These are phyloP conservation scores for Limnephilus marmoratus DNA, from an alignment of 2,888 invertebrate species.

Conservation along the genomic window DNA sequence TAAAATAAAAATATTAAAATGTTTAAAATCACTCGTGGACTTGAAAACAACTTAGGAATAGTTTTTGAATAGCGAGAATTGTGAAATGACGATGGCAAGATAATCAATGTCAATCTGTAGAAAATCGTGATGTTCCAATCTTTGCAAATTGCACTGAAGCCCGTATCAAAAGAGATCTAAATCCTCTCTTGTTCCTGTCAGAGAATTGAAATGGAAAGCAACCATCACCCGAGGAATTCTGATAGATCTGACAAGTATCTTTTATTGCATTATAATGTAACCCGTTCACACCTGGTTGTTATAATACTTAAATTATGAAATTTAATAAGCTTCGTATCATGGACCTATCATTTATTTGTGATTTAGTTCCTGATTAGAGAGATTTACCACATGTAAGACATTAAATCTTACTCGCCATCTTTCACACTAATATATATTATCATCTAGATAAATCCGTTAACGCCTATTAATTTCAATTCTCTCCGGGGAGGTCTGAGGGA, in stretches of 20 bases:
- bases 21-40: not conserved
- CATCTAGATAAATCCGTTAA: not conserved
- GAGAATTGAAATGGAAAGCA: slow-evolving; percentile 44
- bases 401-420: not conserved
- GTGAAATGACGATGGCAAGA: not conserved
- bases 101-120: slow-evolving; percentile 16
- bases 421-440: not conserved
- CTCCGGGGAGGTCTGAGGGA: not conserved
- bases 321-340: not conserved
- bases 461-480: not conserved
- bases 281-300: not conserved
- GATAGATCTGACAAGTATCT: slow-evolving; percentile 36
- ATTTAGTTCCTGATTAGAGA: not conserved
- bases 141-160: slow-evolving; percentile 9
- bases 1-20: not conserved
- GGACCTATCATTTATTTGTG: no score
- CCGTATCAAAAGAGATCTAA: slow-evolving; percentile 34
- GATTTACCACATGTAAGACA: not conserved
- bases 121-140: slow-evolving; percentile 26
- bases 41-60: not conserved
- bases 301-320: not conserved
- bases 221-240: slow-evolving; percentile 23
- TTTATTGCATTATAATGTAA: slow-evolving; percentile 42
- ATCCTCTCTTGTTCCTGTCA: slow-evolving; percentile 35
- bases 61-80: not conserved